Conservation (phyloP, 2,797 vertebrate species). For the Pempheris klunzingeri region DNA sequence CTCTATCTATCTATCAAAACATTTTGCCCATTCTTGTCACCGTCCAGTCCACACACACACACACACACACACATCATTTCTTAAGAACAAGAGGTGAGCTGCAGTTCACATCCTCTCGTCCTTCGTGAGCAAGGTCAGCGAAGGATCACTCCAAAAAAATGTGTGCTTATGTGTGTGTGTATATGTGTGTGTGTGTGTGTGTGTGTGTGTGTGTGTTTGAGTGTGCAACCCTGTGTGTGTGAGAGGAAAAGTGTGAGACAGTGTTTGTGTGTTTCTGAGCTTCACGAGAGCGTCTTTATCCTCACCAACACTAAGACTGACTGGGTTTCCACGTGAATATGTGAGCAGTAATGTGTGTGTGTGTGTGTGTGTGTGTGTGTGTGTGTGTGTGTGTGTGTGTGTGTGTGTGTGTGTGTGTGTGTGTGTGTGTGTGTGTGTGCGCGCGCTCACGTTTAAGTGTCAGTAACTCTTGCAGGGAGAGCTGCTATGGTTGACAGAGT, state of each 20-base stretch:
- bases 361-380: constrained; percentile 6
- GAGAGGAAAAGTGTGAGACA: no score
- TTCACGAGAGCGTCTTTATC: neutral
- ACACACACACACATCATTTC: constrained; percentile 13
- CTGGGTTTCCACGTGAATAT: neutral
- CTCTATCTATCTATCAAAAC: neutral
- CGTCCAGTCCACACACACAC: neutral
- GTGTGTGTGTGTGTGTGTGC: constrained; percentile 12
- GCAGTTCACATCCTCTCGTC: constrained; percentile 38
- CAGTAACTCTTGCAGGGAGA: constrained; percentile 10
- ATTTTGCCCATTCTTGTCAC: neutral
- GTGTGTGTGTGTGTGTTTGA: neutral
- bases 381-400: neutral
- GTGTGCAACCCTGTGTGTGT: neutral
- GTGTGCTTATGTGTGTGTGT: constrained; percentile 2
- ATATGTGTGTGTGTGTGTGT: neutral
- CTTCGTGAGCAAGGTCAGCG: constrained; percentile 35
- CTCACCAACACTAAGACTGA: neutral
- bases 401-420: constrained; percentile 4
- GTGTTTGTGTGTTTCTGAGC: neutral
- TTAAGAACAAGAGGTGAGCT: constrained; percentile 35
- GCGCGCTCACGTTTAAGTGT: neutral
- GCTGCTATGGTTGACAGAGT: constrained; percentile 26
- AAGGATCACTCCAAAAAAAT: constrained; percentile 32
- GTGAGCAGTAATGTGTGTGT: neutral